These are phyloP conservation scores for Neotoma lepida DNA, from an alignment of 2,113 vertebrate genomes.

Conservation along the genomic window DNA sequence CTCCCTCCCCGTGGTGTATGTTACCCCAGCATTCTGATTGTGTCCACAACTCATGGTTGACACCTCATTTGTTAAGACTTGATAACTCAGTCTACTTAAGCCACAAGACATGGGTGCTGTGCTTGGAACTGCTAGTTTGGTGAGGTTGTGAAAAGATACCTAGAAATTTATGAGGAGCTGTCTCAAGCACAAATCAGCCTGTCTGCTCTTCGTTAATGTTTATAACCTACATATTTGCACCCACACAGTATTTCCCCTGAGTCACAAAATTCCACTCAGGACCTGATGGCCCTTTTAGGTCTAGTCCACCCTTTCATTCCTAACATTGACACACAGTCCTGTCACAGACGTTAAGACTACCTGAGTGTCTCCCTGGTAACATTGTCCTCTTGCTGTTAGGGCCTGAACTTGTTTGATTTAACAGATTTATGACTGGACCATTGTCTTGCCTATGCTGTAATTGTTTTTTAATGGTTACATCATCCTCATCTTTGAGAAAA, in stretches of 20 bases:
- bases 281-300: not conserved
- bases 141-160: conserved; percentile 34
- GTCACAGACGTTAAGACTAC: not conserved
- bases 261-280: not conserved
- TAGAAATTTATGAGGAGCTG: not conserved
- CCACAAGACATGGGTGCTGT: not conserved
- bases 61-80: conserved; percentile 35
- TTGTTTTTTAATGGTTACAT: not conserved
- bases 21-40: not conserved
- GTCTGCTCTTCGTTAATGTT: not conserved
- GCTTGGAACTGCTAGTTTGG: conserved; percentile 40
- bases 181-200: not conserved
- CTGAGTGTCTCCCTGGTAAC: not conserved
- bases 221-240: not conserved
- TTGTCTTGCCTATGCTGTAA: not conserved
- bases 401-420: conserved; percentile 14
- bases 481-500: conserved; percentile 57
- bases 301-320: conserved; percentile 11
- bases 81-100: conserved; percentile 5
- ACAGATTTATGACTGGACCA: conserved; percentile 31
- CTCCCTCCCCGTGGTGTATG: not conserved
- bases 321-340: not conserved
- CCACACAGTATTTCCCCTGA: not conserved
- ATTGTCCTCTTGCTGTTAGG: not conserved
- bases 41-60: not conserved